Percentiles rank a stretch among this genome's conserved stretches.
These are phyloP conservation scores for Trachymyrmex septentrionalis DNA, from an alignment of 1,140 invertebrate genomes.

Conservation along the genomic window DNA sequence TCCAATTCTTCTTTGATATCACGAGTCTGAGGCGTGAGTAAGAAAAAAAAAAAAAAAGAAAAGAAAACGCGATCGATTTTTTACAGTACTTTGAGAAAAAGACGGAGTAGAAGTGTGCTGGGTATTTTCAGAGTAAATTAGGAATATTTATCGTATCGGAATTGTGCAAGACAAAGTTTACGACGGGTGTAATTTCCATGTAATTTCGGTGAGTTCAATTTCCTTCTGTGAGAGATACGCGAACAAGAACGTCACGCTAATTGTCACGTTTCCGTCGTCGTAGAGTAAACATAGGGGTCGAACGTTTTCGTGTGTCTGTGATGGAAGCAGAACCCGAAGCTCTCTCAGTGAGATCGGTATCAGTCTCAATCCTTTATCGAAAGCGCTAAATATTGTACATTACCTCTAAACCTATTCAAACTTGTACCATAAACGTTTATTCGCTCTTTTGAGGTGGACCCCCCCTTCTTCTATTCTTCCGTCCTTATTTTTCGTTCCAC, in stretches of 20 bases:
- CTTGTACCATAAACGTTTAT: background rate
- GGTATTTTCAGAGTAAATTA: background rate
- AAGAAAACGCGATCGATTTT: background rate
- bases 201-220: slow-evolving; percentile 39
- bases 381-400: background rate
- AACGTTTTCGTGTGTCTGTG: slow-evolving; percentile 9
- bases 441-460: too few relatives aligned
- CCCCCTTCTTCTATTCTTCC: background rate
- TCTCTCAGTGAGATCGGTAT: background rate
- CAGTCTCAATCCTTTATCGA: background rate
- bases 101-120: too few relatives aligned
- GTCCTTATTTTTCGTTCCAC: background rate
- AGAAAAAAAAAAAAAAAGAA: slow-evolving; percentile 2
- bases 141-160: background rate
- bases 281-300: slow-evolving; percentile 35
- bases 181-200: slow-evolving; percentile 4
- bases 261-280: slow-evolving; percentile 45
- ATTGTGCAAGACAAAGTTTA: background rate
- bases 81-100: background rate
- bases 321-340: background rate
- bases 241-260: slow-evolving; percentile 34
- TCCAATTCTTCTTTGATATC: background rate
- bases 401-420: background rate
- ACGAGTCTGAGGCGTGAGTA: background rate
- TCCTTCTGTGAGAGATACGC: slow-evolving; percentile 17